Conservation (phyloP, 2,113 vertebrate species). For the Oryzias woworae region DNA sequence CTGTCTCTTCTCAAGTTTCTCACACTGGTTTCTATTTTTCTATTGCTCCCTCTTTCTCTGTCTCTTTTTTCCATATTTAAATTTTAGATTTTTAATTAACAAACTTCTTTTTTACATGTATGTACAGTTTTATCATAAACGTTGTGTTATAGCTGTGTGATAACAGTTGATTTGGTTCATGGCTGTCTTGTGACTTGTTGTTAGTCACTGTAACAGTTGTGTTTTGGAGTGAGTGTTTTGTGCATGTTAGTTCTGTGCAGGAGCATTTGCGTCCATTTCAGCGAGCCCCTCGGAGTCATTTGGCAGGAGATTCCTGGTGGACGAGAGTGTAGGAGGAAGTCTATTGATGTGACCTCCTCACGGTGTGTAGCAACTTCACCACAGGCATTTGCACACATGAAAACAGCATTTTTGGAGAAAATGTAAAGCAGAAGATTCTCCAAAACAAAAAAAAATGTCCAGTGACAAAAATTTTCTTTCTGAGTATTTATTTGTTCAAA, state of each 20-base stretch:
- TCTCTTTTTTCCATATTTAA: not conserved
- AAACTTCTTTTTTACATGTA: too few relatives aligned
- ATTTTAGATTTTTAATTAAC: not conserved
- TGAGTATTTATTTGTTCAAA: too few relatives aligned
- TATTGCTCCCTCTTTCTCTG: not conserved
- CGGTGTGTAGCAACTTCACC: not conserved
- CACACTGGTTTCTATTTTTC: constrained; percentile 11
- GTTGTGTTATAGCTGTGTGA: too few relatives aligned
- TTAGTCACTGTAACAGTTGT: not conserved
- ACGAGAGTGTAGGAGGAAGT: not conserved
- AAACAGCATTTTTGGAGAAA: not conserved
- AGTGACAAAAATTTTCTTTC: too few relatives aligned
- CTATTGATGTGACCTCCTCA: not conserved
- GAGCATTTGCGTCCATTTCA: not conserved
- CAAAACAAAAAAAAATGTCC: too few relatives aligned
- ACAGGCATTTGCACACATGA: not conserved
- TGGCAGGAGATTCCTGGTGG: not conserved
- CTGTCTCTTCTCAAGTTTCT: constrained; percentile 17
- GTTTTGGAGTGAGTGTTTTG: not conserved
- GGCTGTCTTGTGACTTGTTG: too few relatives aligned
- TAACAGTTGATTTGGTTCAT: too few relatives aligned
- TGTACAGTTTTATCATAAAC: too few relatives aligned
- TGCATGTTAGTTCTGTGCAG: not conserved
- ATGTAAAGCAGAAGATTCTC: not conserved
- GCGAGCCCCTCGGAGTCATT: not conserved